Evolutionary conservation across 2,113 vertebrate species (phyloP).

Genomic region (Colinus virginianus): DNA sequence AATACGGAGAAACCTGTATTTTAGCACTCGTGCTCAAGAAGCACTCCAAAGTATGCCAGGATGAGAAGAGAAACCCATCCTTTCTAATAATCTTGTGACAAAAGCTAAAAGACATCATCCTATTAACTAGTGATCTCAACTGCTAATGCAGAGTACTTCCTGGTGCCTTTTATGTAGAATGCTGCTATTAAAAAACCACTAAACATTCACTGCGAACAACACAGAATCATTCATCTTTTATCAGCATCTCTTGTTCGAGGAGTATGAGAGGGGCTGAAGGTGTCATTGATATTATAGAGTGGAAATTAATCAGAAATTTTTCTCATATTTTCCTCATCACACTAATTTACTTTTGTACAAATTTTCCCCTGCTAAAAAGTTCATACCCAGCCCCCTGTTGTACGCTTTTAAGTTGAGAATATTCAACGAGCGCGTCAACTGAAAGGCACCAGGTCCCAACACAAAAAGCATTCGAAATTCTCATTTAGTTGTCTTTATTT

Average conservation of each 20-base stretch:
- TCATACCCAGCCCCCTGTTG: constrained; percentile 91
- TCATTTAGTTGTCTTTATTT: constrained; percentile 99
- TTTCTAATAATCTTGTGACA: constrained; percentile 99
- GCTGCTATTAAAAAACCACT: constrained; percentile 92
- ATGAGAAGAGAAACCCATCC: constrained; percentile 93
- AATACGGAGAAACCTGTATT: constrained; percentile 89
- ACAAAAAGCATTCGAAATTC: constrained; percentile 98
- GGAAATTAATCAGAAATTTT: constrained; percentile 91
- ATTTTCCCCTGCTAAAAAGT: constrained; percentile 86
- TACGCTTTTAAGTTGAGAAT: constrained; percentile 87
- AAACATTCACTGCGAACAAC: constrained; percentile 91
- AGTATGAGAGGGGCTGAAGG: constrained; percentile 90
- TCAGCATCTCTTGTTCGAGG: constrained; percentile 91
- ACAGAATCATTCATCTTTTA: constrained; percentile 94
- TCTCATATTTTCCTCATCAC: constrained; percentile 89
- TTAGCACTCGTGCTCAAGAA: constrained; percentile 93
- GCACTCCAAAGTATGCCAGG: constrained; percentile 86
- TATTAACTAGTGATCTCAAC: constrained; percentile 99
- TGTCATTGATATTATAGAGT: constrained; percentile 97
- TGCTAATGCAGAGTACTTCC: constrained; percentile 95
- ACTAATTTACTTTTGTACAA: constrained; percentile 89
- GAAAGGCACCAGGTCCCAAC: constrained; percentile 93
- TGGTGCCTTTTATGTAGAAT: constrained; percentile 93
- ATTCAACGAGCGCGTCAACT: constrained; percentile 92
- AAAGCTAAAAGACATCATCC: constrained; percentile 99